Conservation (phyloP, 2,888 invertebrate genomes). For the Hypomecis punctinalis region DNA sequence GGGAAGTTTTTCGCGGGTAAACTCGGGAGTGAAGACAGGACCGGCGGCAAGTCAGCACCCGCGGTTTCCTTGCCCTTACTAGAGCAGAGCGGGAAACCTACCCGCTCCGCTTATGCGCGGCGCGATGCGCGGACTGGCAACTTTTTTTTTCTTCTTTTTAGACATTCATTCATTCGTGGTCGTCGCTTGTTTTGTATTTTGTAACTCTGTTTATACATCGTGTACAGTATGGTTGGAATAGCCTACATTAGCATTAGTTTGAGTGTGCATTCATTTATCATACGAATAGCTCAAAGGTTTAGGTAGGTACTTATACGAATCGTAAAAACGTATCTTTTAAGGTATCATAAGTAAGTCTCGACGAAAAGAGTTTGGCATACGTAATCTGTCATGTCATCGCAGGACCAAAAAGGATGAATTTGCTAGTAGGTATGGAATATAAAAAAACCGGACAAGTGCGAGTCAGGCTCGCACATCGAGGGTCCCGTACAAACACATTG, state of each 20-base stretch:
- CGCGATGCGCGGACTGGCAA: slow-evolving; percentile 65
- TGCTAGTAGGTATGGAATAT: too few relatives aligned
- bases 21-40: slow-evolving; percentile 46
- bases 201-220: too few relatives aligned
- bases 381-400: too few relatives aligned
- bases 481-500: too few relatives aligned
- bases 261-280: not conserved
- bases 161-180: not conserved
- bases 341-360: too few relatives aligned
- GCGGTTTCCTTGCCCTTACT: slow-evolving; percentile 69
- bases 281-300: not conserved
- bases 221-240: not conserved
- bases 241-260: slow-evolving; percentile 1
- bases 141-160: slow-evolving; percentile 1
- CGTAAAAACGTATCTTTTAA: too few relatives aligned
- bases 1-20: slow-evolving; percentile 76
- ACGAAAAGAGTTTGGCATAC: too few relatives aligned
- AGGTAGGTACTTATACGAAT: not conserved
- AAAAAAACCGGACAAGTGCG: too few relatives aligned
- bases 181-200: not conserved
- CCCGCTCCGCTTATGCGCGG: slow-evolving; percentile 69
- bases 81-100: slow-evolving; percentile 53
- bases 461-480: too few relatives aligned
- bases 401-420: too few relatives aligned
- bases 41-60: slow-evolving; percentile 56